phyloP scores from a whole-genome alignment of 2,888 invertebrate species.

The Caenorhabditis zanzibari region DNA sequence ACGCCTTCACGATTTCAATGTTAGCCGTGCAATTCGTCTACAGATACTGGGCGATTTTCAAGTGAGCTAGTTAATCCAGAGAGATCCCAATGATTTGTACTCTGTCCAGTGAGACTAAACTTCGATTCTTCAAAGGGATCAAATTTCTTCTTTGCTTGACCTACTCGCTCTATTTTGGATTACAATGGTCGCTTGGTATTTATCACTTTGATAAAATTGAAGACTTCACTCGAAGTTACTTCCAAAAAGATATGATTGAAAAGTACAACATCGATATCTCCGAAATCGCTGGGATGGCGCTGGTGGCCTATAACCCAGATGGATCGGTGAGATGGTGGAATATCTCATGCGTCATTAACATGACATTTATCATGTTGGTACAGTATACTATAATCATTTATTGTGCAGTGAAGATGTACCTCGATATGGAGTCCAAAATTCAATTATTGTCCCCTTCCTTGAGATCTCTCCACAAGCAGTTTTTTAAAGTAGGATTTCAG shows the following conservation, averaged over 20 bases:
- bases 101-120: neutral
- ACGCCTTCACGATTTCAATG: neutral
- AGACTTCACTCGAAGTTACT: neutral
- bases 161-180: neutral
- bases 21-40: conserved; percentile 9
- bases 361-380: neutral
- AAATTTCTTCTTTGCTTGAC: neutral
- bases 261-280: neutral
- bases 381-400: neutral
- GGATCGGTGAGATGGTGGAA: neutral
- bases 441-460: neutral
- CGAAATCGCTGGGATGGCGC: neutral
- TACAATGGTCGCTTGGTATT: neutral
- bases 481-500: too few relatives aligned
- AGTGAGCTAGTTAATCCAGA: too few relatives aligned
- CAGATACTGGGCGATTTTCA: conserved; percentile 17
- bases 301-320: neutral
- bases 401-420: neutral
- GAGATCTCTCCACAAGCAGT: conserved; percentile 1
- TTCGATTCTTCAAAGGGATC: neutral
- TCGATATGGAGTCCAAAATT: neutral
- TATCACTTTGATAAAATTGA: neutral
- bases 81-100: too few relatives aligned
- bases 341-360: neutral
- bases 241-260: neutral